Base-by-base conservation (phyloP, 1,140 invertebrate genomes). In the Drosophila bifasciata region DNA sequence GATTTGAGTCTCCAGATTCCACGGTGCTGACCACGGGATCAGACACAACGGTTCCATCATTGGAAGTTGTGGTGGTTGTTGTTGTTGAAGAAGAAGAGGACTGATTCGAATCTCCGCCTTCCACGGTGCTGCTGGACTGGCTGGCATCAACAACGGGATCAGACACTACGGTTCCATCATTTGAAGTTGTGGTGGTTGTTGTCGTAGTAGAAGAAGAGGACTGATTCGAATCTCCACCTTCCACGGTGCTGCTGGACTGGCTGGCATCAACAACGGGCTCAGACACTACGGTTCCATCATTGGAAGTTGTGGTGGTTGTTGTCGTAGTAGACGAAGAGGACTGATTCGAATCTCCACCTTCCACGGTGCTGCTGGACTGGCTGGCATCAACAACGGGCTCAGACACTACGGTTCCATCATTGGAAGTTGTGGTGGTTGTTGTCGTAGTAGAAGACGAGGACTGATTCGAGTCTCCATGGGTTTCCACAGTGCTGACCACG, bases 51-150 rank as follows among this genome's bases (percentile, higher is more conserved):
- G 36, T 52, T 0, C 32, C 17, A 2, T 55, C 36, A 16, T 48
- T 28, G 5, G 45, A 49, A n/a, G 61, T 15, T 15, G 23, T 25
- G 6, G 23, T 25, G 23, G 52, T 50, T 9, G 60, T 56, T 3
- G 64, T 55, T 32, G 64, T 53, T 6, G 46, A 25, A 40, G 19
- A 28, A 19, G 64, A 55, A n/a, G 36, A 58, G 19, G 66, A 55
- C 23, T 61, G 44, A 21, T 11, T n/a, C 1, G 23, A 51, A 45
- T 21, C 36, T 13, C 51, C 39, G 4, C 16, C 16, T 7, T 17
- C 43, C 1, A 48, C 44, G 11, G 52, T 17, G 13, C 28, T 36
- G 19, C 45, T 58, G 3, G 46, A 41, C 3, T 9, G 13, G 15
- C 9, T 58, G 1, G 25, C 28, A n/a, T 57, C 28, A 1, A 11